Base-by-base conservation (phyloP, 2,797 vertebrate genomes). In the Jordanella pulchra region DNA sequence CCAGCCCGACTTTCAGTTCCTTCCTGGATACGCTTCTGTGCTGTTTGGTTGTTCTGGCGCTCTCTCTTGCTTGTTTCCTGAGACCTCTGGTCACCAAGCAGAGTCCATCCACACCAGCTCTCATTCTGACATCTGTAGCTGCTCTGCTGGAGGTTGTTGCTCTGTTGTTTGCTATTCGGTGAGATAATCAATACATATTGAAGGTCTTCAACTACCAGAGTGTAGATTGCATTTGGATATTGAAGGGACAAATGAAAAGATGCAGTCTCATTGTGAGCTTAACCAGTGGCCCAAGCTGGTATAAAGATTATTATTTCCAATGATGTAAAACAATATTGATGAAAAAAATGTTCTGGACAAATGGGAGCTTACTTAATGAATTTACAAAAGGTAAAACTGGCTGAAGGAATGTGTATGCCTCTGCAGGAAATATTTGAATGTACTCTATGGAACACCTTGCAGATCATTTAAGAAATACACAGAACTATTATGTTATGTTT, bases 1-100 rank as follows among this genome's bases (percentile, higher is more conserved):
- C 97, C 86, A 99, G 97, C 4, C 96, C 97, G 7, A 97, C 95
- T 51, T 99, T 98, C 93, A 99, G 97, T 81, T 98, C 96, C 0
- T 95, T 99, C 64, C 93, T 99, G 89, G 98, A 99, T 4, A 96
- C 98, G 92, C 85, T 97, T 76, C 93, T 99, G 80, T 97, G 96
- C 61, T 96, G 95, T 48, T 94, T 85, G 0, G 96, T 99, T 73
- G 98, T 99, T 90, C 89, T 98, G 76, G 95, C 97, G 68, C 95
- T 99, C 56, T 97, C 97, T 0, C 54, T 97, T 84, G 96, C 96
- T 6, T 99, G 97, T 92, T 98, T 98, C 93, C 94, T 99, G 74
- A 95, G 90, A 23, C 95, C 96, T 0, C 93, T 95, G 1, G 86
- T 95, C 61, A 79, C 89, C 0, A 83, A 93, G 3, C 80, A 85